These are phyloP conservation scores for Pygoscelis adeliae DNA, from an alignment of 2,113 vertebrate genomes.

Conservation along the genomic window DNA sequence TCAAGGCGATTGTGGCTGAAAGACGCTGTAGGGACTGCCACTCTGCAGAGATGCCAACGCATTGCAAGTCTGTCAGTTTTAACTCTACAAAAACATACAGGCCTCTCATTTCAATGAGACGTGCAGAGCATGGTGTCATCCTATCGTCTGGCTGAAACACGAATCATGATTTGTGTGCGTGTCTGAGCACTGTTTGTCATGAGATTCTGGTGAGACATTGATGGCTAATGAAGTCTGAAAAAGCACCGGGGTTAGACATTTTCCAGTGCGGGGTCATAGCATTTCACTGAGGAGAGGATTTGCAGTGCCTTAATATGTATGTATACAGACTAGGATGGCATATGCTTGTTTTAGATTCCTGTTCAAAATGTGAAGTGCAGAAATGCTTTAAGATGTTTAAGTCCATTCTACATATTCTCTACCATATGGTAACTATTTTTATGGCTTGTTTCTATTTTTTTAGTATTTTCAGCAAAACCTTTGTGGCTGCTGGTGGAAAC, in stretches of 20 bases:
- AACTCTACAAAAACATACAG: neutral
- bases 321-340: neutral
- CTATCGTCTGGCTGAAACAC: neutral
- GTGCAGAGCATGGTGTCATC: neutral
- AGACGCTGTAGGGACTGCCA: neutral
- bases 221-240: neutral
- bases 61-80: neutral
- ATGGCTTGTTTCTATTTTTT: neutral
- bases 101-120: neutral
- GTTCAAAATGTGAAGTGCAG: neutral
- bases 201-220: neutral
- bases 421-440: neutral
- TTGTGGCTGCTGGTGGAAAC: neutral
- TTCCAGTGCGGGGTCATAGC: neutral
- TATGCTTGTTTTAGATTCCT: neutral
- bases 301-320: fast-evolving
- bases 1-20: neutral
- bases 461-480: neutral
- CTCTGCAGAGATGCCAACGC: neutral
- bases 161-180: neutral
- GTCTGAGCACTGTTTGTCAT: neutral
- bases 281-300: neutral
- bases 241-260: neutral
- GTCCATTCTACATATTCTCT: neutral
- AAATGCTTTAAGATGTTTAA: neutral